These are phyloP conservation scores for Rousettus leschenaultii DNA, from an alignment of 2,113 vertebrate species.

Conservation along the genomic window DNA sequence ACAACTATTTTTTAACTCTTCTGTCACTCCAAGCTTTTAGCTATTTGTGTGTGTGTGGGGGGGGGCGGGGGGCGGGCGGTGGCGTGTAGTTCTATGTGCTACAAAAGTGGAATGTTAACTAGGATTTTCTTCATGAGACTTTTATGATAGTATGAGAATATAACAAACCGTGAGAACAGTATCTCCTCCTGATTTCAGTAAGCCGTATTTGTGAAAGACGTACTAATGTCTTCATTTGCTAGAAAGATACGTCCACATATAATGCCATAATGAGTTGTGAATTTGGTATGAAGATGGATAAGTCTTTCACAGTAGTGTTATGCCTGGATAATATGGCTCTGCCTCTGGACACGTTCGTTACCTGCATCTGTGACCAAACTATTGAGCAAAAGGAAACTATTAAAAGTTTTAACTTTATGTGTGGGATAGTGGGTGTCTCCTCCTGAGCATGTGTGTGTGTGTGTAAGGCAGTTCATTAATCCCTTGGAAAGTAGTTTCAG, in stretches of 20 bases:
- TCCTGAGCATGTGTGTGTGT: background rate
- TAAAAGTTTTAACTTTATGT: background rate
- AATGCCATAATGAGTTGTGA: background rate
- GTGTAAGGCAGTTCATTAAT: background rate
- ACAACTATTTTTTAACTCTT: background rate
- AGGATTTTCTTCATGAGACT: slow-evolving; percentile 3
- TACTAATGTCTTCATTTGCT: slow-evolving; percentile 38
- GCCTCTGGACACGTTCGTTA: background rate
- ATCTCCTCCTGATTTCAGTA: slow-evolving; percentile 20
- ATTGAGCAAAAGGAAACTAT: background rate
- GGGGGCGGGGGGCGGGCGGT: too few species aligned
- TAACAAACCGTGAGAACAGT: background rate
- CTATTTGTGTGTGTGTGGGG: background rate
- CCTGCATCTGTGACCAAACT: background rate
- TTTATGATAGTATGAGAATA: background rate
- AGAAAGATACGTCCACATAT: background rate
- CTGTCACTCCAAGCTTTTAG: background rate
- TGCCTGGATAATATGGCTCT: background rate
- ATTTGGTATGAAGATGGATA: background rate
- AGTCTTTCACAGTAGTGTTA: background rate
- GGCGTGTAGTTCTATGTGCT: background rate
- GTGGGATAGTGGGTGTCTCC: background rate
- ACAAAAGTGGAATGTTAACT: background rate
- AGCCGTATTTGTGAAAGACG: background rate
- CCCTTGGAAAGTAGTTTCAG: background rate